A percentile compares a stretch with the other conserved stretches of the same genome.
Conservation (phyloP, 2,797 vertebrate genomes). For the Lagodon rhomboides region DNA sequence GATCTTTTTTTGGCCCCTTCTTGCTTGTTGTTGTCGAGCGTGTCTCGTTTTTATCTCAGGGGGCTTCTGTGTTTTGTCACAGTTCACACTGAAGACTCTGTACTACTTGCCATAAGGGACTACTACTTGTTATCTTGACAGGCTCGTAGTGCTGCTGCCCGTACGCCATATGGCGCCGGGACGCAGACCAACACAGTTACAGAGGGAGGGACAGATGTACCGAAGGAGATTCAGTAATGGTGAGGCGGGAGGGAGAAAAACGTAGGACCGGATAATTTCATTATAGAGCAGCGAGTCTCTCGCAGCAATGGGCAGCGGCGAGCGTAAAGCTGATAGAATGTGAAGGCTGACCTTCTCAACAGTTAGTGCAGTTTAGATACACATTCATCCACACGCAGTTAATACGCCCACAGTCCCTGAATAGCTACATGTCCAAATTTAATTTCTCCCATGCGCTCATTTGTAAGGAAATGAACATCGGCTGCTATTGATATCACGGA, state of each 20-base stretch:
- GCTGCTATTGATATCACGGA: constrained; percentile 58
- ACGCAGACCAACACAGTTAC: constrained; percentile 32
- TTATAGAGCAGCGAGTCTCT: constrained; percentile 37
- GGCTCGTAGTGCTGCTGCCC: constrained; percentile 46
- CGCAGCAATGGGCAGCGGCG: constrained; percentile 43
- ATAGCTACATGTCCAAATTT: constrained; percentile 62
- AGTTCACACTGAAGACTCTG: constrained; percentile 21
- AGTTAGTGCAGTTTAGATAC: constrained; percentile 59
- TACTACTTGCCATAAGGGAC: constrained; percentile 33
- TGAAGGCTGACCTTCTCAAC: constrained; percentile 78
- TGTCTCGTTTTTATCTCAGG: neutral
- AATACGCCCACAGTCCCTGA: constrained; percentile 57
- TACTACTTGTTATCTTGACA: constrained; percentile 61
- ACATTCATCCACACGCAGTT: constrained; percentile 60
- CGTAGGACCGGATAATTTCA: constrained; percentile 38
- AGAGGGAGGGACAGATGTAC: constrained; percentile 8
- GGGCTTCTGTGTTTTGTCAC: constrained; percentile 3
- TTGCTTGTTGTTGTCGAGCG: neutral
- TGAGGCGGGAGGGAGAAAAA: constrained; percentile 28
- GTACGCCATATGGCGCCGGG: constrained; percentile 44
- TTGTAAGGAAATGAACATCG: constrained; percentile 58
- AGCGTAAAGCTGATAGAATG: constrained; percentile 65
- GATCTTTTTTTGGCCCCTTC: neutral
- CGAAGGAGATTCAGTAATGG: constrained; percentile 32
- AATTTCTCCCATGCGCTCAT: constrained; percentile 52